Percentiles rank a stretch among this genome's conserved stretches.
Conservation (phyloP, 2,797 vertebrate genomes). For the Helarctos malayanus region DNA sequence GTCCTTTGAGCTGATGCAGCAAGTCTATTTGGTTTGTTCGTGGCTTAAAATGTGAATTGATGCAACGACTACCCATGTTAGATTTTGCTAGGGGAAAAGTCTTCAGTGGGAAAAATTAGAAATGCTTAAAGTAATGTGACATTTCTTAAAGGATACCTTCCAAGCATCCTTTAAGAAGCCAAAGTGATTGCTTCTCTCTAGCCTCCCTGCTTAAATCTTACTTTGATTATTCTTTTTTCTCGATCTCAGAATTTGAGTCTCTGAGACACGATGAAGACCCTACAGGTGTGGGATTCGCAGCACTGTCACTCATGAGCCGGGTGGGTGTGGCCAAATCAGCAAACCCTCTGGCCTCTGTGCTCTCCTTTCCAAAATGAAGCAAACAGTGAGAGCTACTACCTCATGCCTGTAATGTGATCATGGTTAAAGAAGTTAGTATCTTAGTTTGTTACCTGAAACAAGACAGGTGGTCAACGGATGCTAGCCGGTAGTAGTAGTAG, state of each 20-base stretch:
- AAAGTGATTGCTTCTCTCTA: neutral
- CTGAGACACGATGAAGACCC: neutral
- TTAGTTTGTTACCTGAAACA: neutral
- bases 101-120: neutral
- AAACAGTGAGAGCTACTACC: neutral
- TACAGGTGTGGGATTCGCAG: neutral
- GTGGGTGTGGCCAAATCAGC: neutral
- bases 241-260: neutral
- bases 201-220: neutral
- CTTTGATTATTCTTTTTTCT: neutral
- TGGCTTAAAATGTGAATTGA: conserved; percentile 4
- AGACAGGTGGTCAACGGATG: neutral
- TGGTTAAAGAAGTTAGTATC: neutral
- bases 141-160: conserved; percentile 46
- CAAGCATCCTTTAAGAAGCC: neutral
- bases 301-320: neutral
- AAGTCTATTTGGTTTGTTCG: neutral
- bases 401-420: neutral
- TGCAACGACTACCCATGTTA: neutral
- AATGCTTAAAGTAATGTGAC: neutral
- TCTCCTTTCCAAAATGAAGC: neutral
- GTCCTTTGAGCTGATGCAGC: conserved; percentile 39
- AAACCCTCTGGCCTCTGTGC: neutral
- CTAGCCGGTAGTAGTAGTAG: neutral
- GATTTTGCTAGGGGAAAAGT: conserved; percentile 16